Evolutionary conservation across 2,797 vertebrate genomes (phyloP), one percentile per base, ranked within the genome.

Genomic region (Cyclura pinguis): DNA sequence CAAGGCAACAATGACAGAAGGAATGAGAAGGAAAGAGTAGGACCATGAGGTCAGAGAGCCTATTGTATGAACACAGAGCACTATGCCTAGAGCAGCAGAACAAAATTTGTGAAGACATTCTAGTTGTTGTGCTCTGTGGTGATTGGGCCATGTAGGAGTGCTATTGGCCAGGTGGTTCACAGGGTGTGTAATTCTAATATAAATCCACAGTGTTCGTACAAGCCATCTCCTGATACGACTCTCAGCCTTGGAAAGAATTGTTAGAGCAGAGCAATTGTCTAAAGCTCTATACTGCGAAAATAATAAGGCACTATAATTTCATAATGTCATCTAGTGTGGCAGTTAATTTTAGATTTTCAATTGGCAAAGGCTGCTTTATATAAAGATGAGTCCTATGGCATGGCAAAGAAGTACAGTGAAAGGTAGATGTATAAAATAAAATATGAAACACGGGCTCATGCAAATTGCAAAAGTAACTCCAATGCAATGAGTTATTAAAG

Each of bases 381-480:
- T 22, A n/a, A 12, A 55, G 32, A 80, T 88, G 22, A 24, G 14
- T 35, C 42, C 77, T 80, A 64, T 38, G 4, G 55, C 52, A 55
- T 87, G 22, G 5, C 27, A 62, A 88, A 59, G 35, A 73, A 82
- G 42, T 88, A 27, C 20, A 27, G 82, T 74, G 52, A 83, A 27
- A 82, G 69, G 57, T 72, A 18, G 52, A 59, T 57, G 50, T 47
- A 90, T 29, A 73, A 52, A 69, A 73, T 6, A 92, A 76, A 82
- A 59, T 2, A 67, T 38, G 73, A 91, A 91, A 82, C 24, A 0
- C 0, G 77, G 0, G 35, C 52, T 76, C 0, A 0, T 84, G 24
- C 6, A 84, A 87, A 9, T 32, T 59, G 80, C n/a, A 89, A 32
- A 85, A 87, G 10, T 69, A 86, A 38, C 74, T 29, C 4, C 47